Base-by-base conservation (phyloP, 2,888 invertebrate genomes). In the Drosophila kambysellisi region DNA sequence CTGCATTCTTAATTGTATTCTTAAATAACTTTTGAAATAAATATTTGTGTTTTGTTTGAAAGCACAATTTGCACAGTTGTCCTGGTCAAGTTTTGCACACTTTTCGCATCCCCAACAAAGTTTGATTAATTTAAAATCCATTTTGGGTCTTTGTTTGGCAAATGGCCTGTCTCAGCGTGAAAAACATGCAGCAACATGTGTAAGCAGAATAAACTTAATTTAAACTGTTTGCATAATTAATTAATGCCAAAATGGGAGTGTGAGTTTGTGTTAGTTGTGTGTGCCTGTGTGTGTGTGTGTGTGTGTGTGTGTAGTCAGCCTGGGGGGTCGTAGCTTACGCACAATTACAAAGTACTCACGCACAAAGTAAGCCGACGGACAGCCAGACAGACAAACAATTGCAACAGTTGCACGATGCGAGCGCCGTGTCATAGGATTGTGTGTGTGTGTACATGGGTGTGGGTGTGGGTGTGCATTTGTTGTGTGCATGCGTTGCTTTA, bases 141-240 rank as follows among this genome's bases (percentile, higher is more conserved):
- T 30, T 74, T 67, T 46, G 29, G 2, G 32, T 43, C 35, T 8
- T 37, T 9, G 52, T 29, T 46, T 30, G 41, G 39, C 29, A 43
- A 33, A 70, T 54, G 37, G 11, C 32, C 15, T 8, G 37, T 57
- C 46, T n/a, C 41, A 56, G 58, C 43, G 64, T 43, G 57, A 70
- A 66, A 64, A 78, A 67, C 75, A 72, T 59, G 51, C 78, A 70
- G 82, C 71, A 88, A 76, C 88, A 84, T 85, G 85, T 84, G 86
- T 86, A 86, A 88, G 88, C 86, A 83, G 86, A 85, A 83, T 86
- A 86, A 81, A 88, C 87, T 86, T 79, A 68, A 82, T 79, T 88
- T 88, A 88, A 86, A 81, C 81, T 79, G 87, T 87, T 88, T 88
- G 84, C 89, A 88, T 87, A 87, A 87, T 87, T 87, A 88, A 87